Conservation (phyloP, 2,797 vertebrate species). For the Pelochelys cantorii region DNA sequence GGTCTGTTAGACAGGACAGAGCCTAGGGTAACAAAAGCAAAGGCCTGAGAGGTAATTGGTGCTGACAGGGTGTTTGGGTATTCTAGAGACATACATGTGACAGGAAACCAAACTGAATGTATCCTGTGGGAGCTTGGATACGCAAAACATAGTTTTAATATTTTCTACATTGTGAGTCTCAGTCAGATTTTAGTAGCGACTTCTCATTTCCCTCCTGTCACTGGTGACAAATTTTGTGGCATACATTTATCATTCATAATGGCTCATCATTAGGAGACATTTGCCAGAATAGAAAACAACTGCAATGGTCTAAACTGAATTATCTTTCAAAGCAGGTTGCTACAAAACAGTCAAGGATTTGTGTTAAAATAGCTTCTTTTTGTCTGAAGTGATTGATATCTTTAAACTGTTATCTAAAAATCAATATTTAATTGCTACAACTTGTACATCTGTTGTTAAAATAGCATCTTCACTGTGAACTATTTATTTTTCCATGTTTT, state of each 20-base stretch:
- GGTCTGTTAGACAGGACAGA: slow-evolving; percentile 61
- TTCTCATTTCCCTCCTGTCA: slow-evolving; percentile 26
- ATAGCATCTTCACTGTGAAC: background rate
- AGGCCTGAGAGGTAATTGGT: slow-evolving; percentile 71
- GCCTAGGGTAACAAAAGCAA: slow-evolving; percentile 72
- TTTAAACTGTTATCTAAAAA: background rate
- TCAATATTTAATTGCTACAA: background rate
- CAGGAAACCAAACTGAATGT: slow-evolving; percentile 58
- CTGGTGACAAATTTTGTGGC: slow-evolving; percentile 1
- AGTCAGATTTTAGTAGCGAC: slow-evolving; percentile 3
- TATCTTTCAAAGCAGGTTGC: background rate
- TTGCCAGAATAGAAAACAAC: background rate
- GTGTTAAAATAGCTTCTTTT: background rate
- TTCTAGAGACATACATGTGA: slow-evolving; percentile 66
- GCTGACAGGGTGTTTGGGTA: slow-evolving; percentile 81
- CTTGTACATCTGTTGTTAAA: background rate
- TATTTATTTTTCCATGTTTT: background rate
- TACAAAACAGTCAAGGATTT: background rate
- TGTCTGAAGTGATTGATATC: background rate
- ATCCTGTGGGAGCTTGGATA: slow-evolving; percentile 65
- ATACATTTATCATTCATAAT: background rate
- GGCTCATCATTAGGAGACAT: background rate
- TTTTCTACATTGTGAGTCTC: slow-evolving; percentile 21
- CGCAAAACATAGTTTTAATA: slow-evolving; percentile 31
- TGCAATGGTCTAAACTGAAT: background rate